Evolutionary conservation across 2,113 vertebrate species (phyloP), one percentile per base, ranked within the genome.

Genomic region (Arenaria interpres): DNA sequence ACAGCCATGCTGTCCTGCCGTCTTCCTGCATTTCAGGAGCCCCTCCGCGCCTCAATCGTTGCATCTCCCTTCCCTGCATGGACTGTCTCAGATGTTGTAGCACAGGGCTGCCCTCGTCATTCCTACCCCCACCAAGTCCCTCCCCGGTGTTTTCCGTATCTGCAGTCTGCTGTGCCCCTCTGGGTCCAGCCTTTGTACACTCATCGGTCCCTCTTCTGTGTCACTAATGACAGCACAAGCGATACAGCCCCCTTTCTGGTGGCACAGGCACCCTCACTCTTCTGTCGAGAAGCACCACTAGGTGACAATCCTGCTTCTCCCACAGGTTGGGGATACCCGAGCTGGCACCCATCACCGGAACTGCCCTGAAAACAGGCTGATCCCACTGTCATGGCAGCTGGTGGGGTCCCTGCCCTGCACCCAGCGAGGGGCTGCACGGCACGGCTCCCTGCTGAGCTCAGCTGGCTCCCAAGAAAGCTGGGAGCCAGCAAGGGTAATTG

Each of bases 41-140:
- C 46, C 28, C 43, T 88, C 60, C 28, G 4, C 32, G 9, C 46
- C 0, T 0, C 1, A 0, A 7, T 6, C 13, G 10, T 15, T 21
- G 4, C 33, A 18, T 18, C 18, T 80, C 43, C 41, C 35, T 13
- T 39, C 14, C 46, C 72, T 37, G 48, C 54, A 16, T 0, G 0
- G 19, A 12, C 56, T 23, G 35, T 64, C n/a, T 86, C 67, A 75
- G 62, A 25, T 5, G 5, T 28, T 35, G 12, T 10, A 27, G 35
- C 15, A 45, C 51, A 59, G 46, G 24, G 14, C 72, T 89, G 53
- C 62, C 21, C 19, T 54, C 4, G 0, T 16, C 53, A 24, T 48
- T 79, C 46, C 74, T 63, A n/a, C 12, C 33, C 27, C 37, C 0
- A 0, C 14, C 37, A 14, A 30, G 16, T 28, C 53, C 28, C 66